These are phyloP conservation scores for Sinotaia quadrata DNA, from an alignment of 2,888 invertebrate species.

Conservation along the genomic window DNA sequence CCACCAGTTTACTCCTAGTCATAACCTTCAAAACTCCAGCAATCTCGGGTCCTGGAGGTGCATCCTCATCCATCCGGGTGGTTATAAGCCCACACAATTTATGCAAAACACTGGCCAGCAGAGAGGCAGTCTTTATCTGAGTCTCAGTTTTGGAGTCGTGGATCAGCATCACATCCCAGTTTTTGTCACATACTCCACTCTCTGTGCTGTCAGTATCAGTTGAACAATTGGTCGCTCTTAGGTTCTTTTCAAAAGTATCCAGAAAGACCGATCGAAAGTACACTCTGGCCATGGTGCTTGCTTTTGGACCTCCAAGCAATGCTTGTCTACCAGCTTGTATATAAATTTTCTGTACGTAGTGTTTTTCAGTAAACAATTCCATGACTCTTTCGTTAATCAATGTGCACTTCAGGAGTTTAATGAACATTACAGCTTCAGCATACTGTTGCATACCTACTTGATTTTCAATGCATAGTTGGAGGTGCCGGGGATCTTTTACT, in stretches of 20 bases:
- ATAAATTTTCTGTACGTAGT: slow-evolving; percentile 5
- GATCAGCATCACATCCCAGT: neutral
- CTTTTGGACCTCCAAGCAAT: neutral
- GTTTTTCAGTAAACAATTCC: slow-evolving; percentile 5
- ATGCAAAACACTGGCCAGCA: neutral
- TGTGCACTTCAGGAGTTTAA: slow-evolving; percentile 1
- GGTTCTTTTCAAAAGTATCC: too few relatives aligned
- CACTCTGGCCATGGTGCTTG: neutral
- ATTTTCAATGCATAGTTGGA: slow-evolving; percentile 8
- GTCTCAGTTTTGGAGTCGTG: neutral
- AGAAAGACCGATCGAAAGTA: neutral
- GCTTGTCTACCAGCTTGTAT: slow-evolving; percentile 1
- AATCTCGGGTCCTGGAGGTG: neutral
- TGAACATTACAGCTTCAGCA: neutral
- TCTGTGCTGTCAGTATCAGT: neutral
- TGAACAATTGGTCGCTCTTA: neutral
- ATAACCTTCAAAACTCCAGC: neutral
- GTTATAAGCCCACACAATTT: neutral
- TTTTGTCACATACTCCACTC: too few relatives aligned
- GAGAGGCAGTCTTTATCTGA: neutral
- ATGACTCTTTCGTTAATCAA: neutral
- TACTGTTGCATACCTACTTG: slow-evolving; percentile 1
- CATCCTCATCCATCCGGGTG: neutral
- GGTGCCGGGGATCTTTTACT: neutral
- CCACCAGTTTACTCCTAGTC: neutral